These are phyloP conservation scores for Ophiodon elongatus DNA, from an alignment of 2,113 vertebrate species.

Conservation along the genomic window DNA sequence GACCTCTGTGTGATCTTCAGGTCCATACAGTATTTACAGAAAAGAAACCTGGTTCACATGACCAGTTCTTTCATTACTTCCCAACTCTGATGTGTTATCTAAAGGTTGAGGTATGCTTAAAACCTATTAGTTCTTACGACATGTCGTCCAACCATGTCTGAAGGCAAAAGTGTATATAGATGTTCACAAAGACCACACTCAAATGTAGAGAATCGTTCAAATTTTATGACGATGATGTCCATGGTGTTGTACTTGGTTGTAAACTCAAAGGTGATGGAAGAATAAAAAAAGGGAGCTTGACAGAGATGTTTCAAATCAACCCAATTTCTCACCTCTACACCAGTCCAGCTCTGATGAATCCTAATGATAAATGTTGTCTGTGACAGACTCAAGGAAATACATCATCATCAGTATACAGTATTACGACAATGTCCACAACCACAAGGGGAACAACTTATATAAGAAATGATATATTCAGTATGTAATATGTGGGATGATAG, in stretches of 20 bases:
- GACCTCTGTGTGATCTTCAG: not conserved
- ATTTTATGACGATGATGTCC: not conserved
- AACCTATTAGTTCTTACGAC: not conserved
- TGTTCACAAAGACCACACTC: not conserved
- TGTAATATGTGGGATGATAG: not conserved
- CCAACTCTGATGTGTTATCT: not conserved
- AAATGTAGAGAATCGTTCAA: not conserved
- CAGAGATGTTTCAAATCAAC: not conserved
- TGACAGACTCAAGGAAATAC: constrained; percentile 15
- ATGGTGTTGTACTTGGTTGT: not conserved
- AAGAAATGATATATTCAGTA: not conserved
- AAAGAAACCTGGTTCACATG: not conserved
- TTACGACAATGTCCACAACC: not conserved
- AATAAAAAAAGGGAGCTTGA: not conserved
- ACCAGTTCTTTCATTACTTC: not conserved
- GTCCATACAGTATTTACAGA: not conserved
- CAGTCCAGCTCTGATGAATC: not conserved
- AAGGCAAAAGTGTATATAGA: not conserved
- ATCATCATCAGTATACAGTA: constrained; percentile 1
- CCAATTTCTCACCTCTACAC: not conserved
- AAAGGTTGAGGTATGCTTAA: not conserved
- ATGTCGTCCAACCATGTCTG: not conserved
- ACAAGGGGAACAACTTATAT: not conserved
- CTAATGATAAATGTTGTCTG: constrained; percentile 29
- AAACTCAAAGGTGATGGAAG: not conserved